Conservation (phyloP, 2,113 vertebrate genomes). For the Jacana jacana region DNA sequence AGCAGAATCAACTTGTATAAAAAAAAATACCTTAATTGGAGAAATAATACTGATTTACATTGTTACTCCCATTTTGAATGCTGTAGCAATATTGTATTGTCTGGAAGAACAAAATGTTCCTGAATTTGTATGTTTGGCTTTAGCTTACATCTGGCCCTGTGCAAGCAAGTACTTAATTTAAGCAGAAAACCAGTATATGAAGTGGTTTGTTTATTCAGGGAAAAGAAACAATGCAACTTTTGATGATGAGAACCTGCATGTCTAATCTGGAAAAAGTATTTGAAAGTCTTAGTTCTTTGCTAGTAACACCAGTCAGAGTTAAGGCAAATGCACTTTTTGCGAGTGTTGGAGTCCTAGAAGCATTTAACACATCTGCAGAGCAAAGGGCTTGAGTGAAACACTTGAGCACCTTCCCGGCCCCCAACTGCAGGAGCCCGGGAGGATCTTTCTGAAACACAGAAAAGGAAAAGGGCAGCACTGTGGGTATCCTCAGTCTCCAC, state of each 20-base stretch:
- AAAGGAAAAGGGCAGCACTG: not conserved
- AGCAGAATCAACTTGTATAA: not conserved
- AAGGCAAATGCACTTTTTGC: not conserved
- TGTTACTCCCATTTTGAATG: not conserved
- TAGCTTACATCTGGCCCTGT: not conserved
- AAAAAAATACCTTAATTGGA: constrained; percentile 12
- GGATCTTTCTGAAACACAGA: not conserved
- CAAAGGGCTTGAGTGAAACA: not conserved
- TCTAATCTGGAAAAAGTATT: not conserved
- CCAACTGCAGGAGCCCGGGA: not conserved
- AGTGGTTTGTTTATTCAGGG: constrained; percentile 41
- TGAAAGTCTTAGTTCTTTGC: not conserved
- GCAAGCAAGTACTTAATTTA: constrained; percentile 25
- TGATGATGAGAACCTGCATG: not conserved
- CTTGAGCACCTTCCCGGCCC: not conserved
- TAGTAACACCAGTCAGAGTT: not conserved
- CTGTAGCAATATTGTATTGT: not conserved
- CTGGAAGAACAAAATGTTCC: constrained; percentile 36
- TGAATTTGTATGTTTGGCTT: constrained; percentile 27
- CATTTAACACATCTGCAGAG: not conserved
- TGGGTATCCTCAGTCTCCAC: not conserved
- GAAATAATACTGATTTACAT: constrained; percentile 32
- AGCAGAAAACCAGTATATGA: not conserved
- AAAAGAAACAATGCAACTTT: not conserved
- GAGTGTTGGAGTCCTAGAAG: not conserved